Percentiles rank a stretch among this genome's conserved stretches.
Conservation (phyloP, 1,140 invertebrate species). For the Planococcus citri region DNA sequence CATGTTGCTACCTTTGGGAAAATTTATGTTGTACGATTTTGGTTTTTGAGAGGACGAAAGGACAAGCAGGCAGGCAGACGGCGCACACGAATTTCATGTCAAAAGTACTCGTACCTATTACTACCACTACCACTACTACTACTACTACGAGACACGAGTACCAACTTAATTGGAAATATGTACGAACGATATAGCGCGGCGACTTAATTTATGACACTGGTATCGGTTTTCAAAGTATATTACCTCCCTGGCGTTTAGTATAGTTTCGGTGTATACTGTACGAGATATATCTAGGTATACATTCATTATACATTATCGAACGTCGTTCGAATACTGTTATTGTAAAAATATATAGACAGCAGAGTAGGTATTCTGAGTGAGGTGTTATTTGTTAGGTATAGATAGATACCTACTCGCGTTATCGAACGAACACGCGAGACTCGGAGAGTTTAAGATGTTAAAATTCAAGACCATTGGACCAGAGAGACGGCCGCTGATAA, state of each 20-base stretch:
- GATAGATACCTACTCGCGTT: background rate
- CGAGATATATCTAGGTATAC: too few relatives aligned
- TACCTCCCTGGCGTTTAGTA: background rate
- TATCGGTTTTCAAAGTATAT: background rate
- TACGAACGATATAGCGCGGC: background rate
- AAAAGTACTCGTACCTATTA: too few relatives aligned
- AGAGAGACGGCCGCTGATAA: background rate
- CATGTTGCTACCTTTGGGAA: background rate
- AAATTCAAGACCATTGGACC: too few relatives aligned
- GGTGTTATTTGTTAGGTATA: background rate
- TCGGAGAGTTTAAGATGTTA: too few relatives aligned
- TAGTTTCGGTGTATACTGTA: background rate
- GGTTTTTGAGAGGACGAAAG: too few relatives aligned
- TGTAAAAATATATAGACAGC: background rate
- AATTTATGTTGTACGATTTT: background rate
- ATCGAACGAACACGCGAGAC: too few relatives aligned
- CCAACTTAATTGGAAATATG: background rate
- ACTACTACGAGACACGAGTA: background rate
- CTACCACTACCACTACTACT: too few relatives aligned
- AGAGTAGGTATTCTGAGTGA: background rate
- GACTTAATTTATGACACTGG: background rate
- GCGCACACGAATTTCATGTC: background rate
- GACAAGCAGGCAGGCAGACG: too few relatives aligned
- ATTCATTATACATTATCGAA: background rate
- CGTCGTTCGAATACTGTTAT: background rate